phyloP scores from a whole-genome alignment of 1,140 invertebrate species.

The Drosophila takahashii region DNA sequence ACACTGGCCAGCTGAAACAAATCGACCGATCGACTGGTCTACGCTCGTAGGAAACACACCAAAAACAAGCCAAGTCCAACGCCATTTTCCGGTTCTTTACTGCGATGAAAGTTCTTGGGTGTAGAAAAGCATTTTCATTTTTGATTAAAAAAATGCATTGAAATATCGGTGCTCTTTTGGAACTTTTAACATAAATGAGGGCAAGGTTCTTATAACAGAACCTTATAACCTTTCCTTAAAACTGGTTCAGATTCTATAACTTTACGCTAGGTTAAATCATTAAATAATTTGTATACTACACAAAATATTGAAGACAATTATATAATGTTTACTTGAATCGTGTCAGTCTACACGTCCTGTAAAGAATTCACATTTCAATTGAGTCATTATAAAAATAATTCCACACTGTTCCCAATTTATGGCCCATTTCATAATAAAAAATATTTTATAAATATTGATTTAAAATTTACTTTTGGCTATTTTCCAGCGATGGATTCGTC shows the following conservation, averaged over 20 bases:
- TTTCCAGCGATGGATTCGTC: constrained; percentile 39
- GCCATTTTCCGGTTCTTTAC: constrained; percentile 68
- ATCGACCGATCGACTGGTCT: constrained; percentile 71
- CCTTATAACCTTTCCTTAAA: too few species aligned
- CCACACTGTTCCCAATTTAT: not conserved
- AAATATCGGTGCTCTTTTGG: not conserved
- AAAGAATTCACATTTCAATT: too few species aligned
- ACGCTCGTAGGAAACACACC: not conserved
- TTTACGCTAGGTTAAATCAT: too few species aligned
- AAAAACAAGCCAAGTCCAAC: constrained; percentile 8
- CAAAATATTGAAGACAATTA: too few species aligned
- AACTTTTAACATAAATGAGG: too few species aligned
- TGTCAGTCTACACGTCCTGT: too few species aligned
- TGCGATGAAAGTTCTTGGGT: constrained; percentile 61
- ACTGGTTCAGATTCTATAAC: too few species aligned
- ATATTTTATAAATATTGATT: constrained; percentile 1
- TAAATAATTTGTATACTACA: too few species aligned
- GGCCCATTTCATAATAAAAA: not conserved
- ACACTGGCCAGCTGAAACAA: constrained; percentile 43
- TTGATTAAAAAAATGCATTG: not conserved
- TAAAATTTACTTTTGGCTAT: constrained; percentile 59
- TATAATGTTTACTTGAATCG: too few species aligned
- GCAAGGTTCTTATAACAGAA: too few species aligned
- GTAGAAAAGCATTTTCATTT: constrained; percentile 17
- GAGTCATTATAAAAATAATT: too few species aligned